A percentile compares a stretch with the other conserved stretches of the same genome.
phyloP scores from a whole-genome alignment of 2,888 invertebrate genomes.

The Netelia virgata region DNA sequence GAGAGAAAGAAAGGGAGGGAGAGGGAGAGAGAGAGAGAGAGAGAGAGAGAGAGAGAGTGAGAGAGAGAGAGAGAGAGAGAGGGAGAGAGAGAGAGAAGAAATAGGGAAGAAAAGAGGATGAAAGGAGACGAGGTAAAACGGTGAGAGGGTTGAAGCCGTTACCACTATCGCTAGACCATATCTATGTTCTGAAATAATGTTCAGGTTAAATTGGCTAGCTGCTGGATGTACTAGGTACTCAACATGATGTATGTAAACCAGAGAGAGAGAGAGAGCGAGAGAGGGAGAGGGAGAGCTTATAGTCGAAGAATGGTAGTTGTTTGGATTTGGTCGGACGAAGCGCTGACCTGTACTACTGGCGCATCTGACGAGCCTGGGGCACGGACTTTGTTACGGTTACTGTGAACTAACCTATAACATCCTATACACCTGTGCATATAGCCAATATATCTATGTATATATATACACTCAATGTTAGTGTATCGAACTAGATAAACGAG shows the following conservation, averaged over 20 bases:
- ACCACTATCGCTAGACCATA: constrained; percentile 40
- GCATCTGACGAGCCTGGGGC: constrained; percentile 30
- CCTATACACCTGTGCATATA: background rate
- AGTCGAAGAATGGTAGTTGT: constrained; percentile 13
- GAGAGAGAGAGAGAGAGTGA: constrained; percentile 55
- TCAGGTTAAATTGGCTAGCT: constrained; percentile 60
- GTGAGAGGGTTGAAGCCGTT: constrained; percentile 41
- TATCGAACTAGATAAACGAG: background rate
- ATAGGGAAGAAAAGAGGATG: constrained; percentile 43
- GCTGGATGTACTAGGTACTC: constrained; percentile 3
- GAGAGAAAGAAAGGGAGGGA: too few species aligned
- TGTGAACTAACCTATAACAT: background rate
- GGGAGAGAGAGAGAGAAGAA: constrained; percentile 53
- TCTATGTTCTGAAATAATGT: constrained; percentile 58
- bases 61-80: constrained; percentile 54
- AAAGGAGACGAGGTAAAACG: constrained; percentile 44
- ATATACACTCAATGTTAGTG: background rate
- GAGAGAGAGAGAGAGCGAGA: constrained; percentile 32
- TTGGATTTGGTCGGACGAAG: constrained; percentile 39
- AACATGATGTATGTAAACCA: constrained; percentile 5
- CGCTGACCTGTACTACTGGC: constrained; percentile 54
- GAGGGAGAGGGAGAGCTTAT: constrained; percentile 22
- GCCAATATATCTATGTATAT: background rate
- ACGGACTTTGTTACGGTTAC: constrained; percentile 24
- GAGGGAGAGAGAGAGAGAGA: constrained; percentile 53